Evolutionary conservation across 2,797 vertebrate genomes (phyloP).

Genomic region (Sebastolobus alascanus): DNA sequence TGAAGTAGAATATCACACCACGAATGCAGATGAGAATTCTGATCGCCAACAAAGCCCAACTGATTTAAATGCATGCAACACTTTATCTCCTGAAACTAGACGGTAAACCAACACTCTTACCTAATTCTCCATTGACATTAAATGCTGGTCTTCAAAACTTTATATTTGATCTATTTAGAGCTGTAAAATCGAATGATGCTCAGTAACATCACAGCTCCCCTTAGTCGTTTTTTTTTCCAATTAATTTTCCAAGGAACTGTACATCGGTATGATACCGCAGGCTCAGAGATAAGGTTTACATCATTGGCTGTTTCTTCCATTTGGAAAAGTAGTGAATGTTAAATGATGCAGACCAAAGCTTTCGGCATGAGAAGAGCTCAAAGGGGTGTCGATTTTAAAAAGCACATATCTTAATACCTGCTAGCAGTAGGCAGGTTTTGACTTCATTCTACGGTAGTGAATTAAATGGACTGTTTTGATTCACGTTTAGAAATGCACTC

Average conservation of each 20-base stretch:
- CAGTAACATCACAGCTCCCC: not conserved
- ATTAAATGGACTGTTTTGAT: not conserved
- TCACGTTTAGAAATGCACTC: not conserved
- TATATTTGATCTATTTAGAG: not conserved
- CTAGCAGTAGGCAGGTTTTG: not conserved
- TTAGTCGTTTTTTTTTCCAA: not conserved
- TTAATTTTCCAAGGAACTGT: not conserved
- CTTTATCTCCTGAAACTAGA: not conserved
- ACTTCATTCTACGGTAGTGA: not conserved
- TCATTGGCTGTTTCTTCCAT: not conserved
- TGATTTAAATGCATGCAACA: constrained; percentile 3
- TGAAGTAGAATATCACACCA: constrained; percentile 16
- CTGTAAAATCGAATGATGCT: not conserved
- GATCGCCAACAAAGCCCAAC: not conserved
- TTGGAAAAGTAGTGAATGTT: not conserved
- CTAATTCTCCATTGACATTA: not conserved
- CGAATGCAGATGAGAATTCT: not conserved
- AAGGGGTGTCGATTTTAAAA: not conserved
- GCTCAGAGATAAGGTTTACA: not conserved
- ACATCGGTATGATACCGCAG: not conserved
- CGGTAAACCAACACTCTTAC: not conserved
- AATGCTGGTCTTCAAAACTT: not conserved
- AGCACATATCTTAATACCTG: not conserved
- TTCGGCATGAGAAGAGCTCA: not conserved
- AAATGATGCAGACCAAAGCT: not conserved